A percentile compares a stretch with the other conserved stretches of the same genome.
phyloP scores from a whole-genome alignment of 2,113 vertebrate genomes.

The Prionailurus bengalensis region DNA sequence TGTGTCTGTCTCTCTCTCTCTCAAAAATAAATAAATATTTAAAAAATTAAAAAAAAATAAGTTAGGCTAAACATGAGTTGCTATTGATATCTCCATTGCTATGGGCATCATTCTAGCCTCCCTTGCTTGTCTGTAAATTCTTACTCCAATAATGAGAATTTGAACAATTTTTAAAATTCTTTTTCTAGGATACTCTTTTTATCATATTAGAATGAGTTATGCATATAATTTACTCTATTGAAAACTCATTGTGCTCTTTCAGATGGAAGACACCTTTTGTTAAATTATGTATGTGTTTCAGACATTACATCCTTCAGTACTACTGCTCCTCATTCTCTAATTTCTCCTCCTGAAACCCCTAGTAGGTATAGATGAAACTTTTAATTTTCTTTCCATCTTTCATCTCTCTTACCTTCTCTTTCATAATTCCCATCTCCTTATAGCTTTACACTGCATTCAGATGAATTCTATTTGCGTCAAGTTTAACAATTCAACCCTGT shows the following conservation, averaged over 20 bases:
- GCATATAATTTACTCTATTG: not conserved
- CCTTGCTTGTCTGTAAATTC: not conserved
- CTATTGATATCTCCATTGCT: not conserved
- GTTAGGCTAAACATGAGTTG: not conserved
- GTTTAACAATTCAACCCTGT: not conserved
- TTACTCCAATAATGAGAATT: not conserved
- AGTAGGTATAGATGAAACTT: not conserved
- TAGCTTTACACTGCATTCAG: not conserved
- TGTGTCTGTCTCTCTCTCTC: no score
- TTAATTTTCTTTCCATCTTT: not conserved
- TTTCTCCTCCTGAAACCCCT: not conserved
- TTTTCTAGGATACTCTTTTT: not conserved
- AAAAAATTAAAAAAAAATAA: no score
- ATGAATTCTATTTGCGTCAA: not conserved
- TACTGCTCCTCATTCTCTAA: not conserved
- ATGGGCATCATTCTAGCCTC: not conserved
- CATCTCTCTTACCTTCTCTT: not conserved
- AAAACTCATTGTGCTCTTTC: constrained; percentile 2
- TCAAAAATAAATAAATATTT: no score
- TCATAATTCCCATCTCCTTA: not conserved
- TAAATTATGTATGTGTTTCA: not conserved
- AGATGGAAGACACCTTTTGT: not conserved
- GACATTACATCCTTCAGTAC: not conserved
- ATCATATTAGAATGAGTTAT: not conserved
- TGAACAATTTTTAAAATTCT: not conserved